A percentile compares a stretch with the other conserved stretches of the same genome.
These are phyloP conservation scores for Pelmatolapia mariae DNA, from an alignment of 2,113 vertebrate genomes.

Conservation along the genomic window DNA sequence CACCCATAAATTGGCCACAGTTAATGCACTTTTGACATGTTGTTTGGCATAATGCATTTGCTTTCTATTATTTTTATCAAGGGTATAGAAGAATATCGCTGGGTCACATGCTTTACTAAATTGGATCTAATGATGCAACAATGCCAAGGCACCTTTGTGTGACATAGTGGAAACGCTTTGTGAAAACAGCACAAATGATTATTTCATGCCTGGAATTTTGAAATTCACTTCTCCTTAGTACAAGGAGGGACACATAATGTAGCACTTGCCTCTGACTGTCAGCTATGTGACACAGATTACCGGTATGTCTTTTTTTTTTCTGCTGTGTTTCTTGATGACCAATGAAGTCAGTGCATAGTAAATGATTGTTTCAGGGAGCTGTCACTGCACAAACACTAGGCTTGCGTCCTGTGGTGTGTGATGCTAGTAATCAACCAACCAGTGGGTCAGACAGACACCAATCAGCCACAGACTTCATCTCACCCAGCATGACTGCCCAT, in stretches of 20 bases:
- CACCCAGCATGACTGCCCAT: slow-evolving; percentile 46
- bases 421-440: slow-evolving; percentile 60
- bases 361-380: slow-evolving; percentile 18
- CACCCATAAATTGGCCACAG: slow-evolving; percentile 6
- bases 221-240: background rate
- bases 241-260: background rate
- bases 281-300: background rate
- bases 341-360: background rate
- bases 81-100: background rate
- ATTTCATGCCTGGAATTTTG: background rate
- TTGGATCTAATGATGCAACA: background rate
- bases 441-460: slow-evolving; percentile 60
- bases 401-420: slow-evolving; percentile 24
- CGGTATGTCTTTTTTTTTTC: background rate
- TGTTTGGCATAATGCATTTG: slow-evolving; percentile 2
- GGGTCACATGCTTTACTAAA: background rate
- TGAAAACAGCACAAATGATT: background rate
- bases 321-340: background rate
- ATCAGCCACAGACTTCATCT: slow-evolving; percentile 50
- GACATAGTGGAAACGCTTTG: background rate
- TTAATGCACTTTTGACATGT: slow-evolving; percentile 18
- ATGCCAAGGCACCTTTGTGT: background rate
- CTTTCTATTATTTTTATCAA: background rate
- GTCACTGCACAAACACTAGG: slow-evolving; percentile 28
- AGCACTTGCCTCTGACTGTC: background rate